phyloP scores from a whole-genome alignment of 1,140 invertebrate genomes.

The Tribolium madens region DNA sequence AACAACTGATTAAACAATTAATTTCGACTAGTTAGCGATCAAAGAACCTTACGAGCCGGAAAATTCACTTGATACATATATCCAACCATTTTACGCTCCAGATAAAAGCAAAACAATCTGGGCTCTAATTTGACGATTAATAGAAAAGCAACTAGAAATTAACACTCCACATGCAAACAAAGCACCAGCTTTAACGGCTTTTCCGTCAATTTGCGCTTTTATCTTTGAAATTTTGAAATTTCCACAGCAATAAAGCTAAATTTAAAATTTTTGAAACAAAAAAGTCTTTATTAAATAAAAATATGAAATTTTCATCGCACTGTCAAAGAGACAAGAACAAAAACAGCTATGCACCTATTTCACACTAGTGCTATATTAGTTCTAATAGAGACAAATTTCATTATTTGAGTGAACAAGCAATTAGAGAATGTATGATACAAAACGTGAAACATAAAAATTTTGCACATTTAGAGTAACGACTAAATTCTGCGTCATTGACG shows the following conservation, averaged over 20 bases:
- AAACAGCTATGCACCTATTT: background rate
- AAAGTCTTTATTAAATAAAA: background rate
- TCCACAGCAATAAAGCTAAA: background rate
- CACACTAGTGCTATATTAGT: too few species aligned
- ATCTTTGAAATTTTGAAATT: background rate
- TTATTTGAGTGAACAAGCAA: too few species aligned
- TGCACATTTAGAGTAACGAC: background rate
- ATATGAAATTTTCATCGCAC: background rate
- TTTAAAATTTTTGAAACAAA: background rate
- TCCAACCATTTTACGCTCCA: slow-evolving; percentile 18
- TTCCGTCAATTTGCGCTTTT: slow-evolving; percentile 17
- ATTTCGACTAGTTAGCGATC: slow-evolving; percentile 21
- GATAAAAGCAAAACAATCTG: background rate
- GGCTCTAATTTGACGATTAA: slow-evolving; percentile 7
- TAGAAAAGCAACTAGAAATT: slow-evolving; percentile 7
- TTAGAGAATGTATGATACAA: too few species aligned
- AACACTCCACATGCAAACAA: slow-evolving; percentile 3
- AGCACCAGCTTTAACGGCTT: background rate
- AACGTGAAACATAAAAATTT: background rate
- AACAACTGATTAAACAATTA: slow-evolving; percentile 24
- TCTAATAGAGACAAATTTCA: too few species aligned
- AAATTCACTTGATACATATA: slow-evolving; percentile 6
- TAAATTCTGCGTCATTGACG: background rate
- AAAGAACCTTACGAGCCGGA: slow-evolving; percentile 18
- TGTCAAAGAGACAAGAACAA: background rate